These are phyloP conservation scores for Euthynnus affinis DNA, from an alignment of 2,797 vertebrate species.

Conservation along the genomic window DNA sequence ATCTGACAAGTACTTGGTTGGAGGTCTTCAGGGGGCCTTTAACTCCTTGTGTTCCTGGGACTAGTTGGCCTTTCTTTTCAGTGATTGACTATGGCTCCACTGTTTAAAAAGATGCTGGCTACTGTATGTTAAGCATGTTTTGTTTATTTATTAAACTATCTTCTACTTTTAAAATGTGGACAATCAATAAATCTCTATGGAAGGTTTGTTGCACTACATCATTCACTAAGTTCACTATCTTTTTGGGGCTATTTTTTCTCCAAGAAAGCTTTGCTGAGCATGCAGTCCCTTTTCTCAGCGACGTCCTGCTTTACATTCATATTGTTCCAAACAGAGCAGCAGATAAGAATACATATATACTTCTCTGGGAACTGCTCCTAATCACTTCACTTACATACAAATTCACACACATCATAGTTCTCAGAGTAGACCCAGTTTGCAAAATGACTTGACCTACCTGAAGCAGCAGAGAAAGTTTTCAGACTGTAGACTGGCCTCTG, in stretches of 20 bases:
- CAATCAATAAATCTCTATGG: background rate
- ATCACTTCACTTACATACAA: constrained; percentile 22
- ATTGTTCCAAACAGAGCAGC: constrained; percentile 17
- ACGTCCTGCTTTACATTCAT: constrained; percentile 23
- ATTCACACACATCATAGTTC: constrained; percentile 6
- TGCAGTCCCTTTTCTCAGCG: constrained; percentile 12
- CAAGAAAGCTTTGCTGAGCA: constrained; percentile 19
- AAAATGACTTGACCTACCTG: constrained; percentile 16
- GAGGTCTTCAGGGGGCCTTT: too few relatives aligned
- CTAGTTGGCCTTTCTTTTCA: too few relatives aligned
- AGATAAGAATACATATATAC: constrained; percentile 18
- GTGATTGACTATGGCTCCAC: too few relatives aligned
- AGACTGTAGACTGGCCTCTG: background rate
- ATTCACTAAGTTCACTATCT: constrained; percentile 7
- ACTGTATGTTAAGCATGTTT: too few relatives aligned
- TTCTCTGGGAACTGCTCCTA: constrained; percentile 10
- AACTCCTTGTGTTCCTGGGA: too few relatives aligned
- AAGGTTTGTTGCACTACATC: background rate
- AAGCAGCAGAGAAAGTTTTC: background rate
- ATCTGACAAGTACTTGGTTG: too few relatives aligned
- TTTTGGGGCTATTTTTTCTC: constrained; percentile 12
- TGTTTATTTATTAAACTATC: background rate
- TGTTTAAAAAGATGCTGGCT: too few relatives aligned
- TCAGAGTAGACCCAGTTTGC: constrained; percentile 10
- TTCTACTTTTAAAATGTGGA: background rate